Evolutionary conservation across 2,797 vertebrate species (phyloP), one percentile per base, ranked within the genome.

Genomic region (Epinephelus coioides): DNA sequence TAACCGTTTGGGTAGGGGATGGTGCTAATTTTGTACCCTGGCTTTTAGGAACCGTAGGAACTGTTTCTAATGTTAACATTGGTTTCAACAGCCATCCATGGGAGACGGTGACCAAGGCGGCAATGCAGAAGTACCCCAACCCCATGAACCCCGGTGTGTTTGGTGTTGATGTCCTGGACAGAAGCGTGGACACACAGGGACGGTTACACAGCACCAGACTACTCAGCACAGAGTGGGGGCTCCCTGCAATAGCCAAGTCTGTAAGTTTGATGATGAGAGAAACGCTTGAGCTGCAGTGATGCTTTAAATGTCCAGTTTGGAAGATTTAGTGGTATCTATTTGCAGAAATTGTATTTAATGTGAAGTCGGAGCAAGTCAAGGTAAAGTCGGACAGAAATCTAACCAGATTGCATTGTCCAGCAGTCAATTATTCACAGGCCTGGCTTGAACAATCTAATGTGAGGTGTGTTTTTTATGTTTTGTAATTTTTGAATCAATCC

Each of bases 101-200:
- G 98, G 98, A 99, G 89, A 99, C 95, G 0, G 98, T 99, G 57
- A 99, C 97, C 1, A 98, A 96, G 1, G 98, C 98, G 1, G 98
- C 98, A 0, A 99, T 99, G 98, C 97, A 97, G 93, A 99, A 99
- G 54, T 99, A 99, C 82, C 98, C 98, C 1, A 99, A 99, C 63
- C 98, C 98, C 19, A 99, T 99, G 98, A 99, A 99, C 90, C 96
- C 98, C 0, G 95, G 93, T 0, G 98, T 99, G 89, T 96, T 98
- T 40, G 98, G 98, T 0, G 98, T 99, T 0, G 98, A 99, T 12
- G 98, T 99, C 4, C 88, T 99, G 87, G 93, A 97, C 90, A 95
- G 98, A 81, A 91, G 88, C 0, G 72, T 99, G 50, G 98, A 99
- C 81, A 40, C 80, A 1, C 89, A 93, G 0, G 98, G 98, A 43